A percentile compares a stretch with the other conserved stretches of the same genome.
Evolutionary conservation across 2,888 invertebrate genomes (phyloP).

Genomic region (Caenorhabditis macrosperma): DNA sequence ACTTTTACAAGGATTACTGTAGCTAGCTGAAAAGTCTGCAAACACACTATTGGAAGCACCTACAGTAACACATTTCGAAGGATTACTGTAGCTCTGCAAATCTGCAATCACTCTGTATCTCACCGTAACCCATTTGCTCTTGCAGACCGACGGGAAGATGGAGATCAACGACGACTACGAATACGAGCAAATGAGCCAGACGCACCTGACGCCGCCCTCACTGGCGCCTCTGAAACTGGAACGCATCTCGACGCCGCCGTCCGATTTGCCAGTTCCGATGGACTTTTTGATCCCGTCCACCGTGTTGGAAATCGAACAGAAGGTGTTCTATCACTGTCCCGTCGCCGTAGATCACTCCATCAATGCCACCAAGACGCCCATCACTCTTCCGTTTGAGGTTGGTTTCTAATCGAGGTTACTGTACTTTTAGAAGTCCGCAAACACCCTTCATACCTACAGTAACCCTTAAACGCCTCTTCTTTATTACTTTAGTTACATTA

Average conservation of each 20-base stretch:
- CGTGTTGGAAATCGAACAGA: slow-evolving; percentile 36
- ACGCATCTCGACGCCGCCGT: slow-evolving; percentile 49
- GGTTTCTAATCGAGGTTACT: neutral
- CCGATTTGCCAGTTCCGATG: slow-evolving; percentile 52
- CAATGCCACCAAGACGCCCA: slow-evolving; percentile 53
- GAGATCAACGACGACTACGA: slow-evolving; percentile 49
- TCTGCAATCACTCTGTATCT: too few relatives aligned
- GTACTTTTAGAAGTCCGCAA: too few relatives aligned
- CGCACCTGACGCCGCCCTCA: slow-evolving; percentile 27
- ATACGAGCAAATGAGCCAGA: slow-evolving; percentile 16
- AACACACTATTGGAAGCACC: neutral
- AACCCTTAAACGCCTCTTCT: too few relatives aligned
- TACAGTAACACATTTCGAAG: too few relatives aligned
- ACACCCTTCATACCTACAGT: too few relatives aligned
- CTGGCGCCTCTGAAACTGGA: slow-evolving; percentile 27
- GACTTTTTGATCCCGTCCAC: slow-evolving; percentile 16
- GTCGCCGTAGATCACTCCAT: slow-evolving; percentile 61
- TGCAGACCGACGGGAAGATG: slow-evolving; percentile 46
- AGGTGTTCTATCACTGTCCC: slow-evolving; percentile 61
- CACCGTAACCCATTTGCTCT: neutral
- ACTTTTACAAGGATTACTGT: too few relatives aligned
- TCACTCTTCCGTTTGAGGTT: slow-evolving; percentile 64
- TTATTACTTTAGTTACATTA: too few relatives aligned
- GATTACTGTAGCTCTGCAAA: neutral
- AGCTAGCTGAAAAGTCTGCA: too few relatives aligned